Base-by-base conservation (phyloP, 2,888 invertebrate genomes). In the Sinentomon sp. region DNA sequence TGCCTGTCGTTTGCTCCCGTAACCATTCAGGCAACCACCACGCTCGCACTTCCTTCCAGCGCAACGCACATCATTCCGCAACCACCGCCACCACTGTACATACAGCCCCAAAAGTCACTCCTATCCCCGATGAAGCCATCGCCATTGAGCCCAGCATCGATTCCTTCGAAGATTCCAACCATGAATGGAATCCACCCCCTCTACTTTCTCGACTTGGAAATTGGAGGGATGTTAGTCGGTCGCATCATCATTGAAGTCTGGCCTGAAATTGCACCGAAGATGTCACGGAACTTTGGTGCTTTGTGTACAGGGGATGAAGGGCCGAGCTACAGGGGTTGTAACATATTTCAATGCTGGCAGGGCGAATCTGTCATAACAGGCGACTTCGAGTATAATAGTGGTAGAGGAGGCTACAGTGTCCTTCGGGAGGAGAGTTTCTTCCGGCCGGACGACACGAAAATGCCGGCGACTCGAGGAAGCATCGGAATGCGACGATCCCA, bases 401-500 rank as follows among this genome's bases (percentile, higher is more conserved):
- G 76, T 1, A 64, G 74, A 32, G 75, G 77, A 13, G 76, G 76
- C 1, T 61, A 71, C 33, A 68, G 71, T 30, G 70, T 70, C 39
- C 72, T 68, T 53, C n/a, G n/a, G n/a, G 71, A 72, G 46, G 72
- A 72, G 42, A 65, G 67, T 18, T 71, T 65, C 51, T 75, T 76
- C 51, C 65, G 72, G 63, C 75, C 75, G 21, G 76, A 76, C 51
- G 72, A 75, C 46, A 74, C 75, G 16, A 69, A 69, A 47, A 61
- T 76, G 46, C 60, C 66, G 40, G 71, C 74, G 5, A 64, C 68
- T 12, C 60, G 75, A 25, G 76, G 75, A 23, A 67, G 74, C 10
- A 73, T 76, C 6, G 76, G 75, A 33, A 76, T 77, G 75, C 59
- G 75, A 9, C 61, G 76, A 27, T 71, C 73, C 36, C 74, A 75